Percentiles rank a stretch among this genome's conserved stretches.
phyloP scores from a whole-genome alignment of 2,888 invertebrate genomes.

The Drosophila kuntzei region DNA sequence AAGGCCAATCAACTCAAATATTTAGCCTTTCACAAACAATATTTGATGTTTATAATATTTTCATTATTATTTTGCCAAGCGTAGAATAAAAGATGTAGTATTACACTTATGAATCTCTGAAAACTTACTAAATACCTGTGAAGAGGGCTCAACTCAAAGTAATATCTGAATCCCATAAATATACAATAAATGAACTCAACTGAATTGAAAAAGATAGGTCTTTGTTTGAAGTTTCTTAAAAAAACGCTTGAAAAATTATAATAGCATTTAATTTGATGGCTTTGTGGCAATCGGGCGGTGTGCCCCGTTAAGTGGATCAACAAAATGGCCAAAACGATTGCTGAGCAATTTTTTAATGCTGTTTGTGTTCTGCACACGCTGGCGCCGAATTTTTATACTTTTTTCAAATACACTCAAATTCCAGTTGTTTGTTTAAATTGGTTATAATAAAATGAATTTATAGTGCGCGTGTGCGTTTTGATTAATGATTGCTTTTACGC shows the following conservation, averaged over 20 bases:
- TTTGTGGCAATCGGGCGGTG: background rate
- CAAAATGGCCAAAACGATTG: conserved; percentile 31
- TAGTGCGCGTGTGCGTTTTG: conserved; percentile 75
- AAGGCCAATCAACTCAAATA: conserved; percentile 70
- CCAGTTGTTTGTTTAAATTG: conserved; percentile 48
- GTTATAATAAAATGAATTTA: conserved; percentile 51
- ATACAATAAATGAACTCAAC: conserved; percentile 31
- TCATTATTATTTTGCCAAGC: conserved; percentile 23
- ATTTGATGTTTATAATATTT: conserved; percentile 25
- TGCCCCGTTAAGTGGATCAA: conserved; percentile 57
- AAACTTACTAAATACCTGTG: background rate
- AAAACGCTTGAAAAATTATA: conserved; percentile 30
- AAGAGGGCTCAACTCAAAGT: conserved; percentile 54
- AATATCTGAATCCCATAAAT: conserved; percentile 19
- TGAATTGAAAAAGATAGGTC: conserved; percentile 25
- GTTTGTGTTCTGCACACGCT: conserved; percentile 73
- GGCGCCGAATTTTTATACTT: conserved; percentile 34
- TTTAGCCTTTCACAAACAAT: conserved; percentile 21
- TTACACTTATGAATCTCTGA: conserved; percentile 28
- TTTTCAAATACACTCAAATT: conserved; percentile 28
- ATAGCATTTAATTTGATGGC: conserved; percentile 26
- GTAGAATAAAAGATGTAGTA: conserved; percentile 15
- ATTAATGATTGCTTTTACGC: conserved; percentile 72
- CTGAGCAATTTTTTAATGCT: conserved; percentile 36
- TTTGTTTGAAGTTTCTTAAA: conserved; percentile 27